These are phyloP conservation scores for Stegastes partitus DNA, from an alignment of 2,113 vertebrate genomes.

Conservation along the genomic window DNA sequence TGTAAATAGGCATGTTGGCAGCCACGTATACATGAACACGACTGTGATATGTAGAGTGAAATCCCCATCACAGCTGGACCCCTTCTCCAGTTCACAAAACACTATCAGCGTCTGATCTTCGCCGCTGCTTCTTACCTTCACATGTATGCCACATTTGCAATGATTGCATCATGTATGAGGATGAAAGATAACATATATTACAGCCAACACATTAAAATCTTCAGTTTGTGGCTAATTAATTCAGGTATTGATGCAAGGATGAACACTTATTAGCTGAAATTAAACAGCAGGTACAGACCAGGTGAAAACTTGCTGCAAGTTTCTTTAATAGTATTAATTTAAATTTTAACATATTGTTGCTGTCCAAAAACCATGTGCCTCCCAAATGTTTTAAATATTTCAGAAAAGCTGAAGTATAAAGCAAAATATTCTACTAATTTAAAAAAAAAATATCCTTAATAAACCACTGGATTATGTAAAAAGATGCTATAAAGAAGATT, in stretches of 20 bases:
- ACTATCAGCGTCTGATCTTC: conserved; percentile 46
- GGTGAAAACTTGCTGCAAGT: background rate
- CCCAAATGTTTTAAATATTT: background rate
- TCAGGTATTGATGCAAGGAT: conserved; percentile 36
- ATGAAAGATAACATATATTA: conserved; percentile 47
- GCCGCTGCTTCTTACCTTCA: conserved; percentile 34
- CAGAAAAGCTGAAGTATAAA: background rate
- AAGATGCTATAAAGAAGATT: background rate
- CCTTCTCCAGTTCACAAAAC: conserved; percentile 27
- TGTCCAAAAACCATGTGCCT: background rate
- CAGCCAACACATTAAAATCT: conserved; percentile 34
- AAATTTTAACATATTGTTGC: conserved; percentile 12
- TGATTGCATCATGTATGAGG: conserved; percentile 56
- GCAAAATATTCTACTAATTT: background rate
- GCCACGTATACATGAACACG: conserved; percentile 29
- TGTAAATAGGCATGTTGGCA: conserved; percentile 43
- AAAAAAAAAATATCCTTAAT: background rate
- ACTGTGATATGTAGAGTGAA: conserved; percentile 52
- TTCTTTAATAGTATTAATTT: background rate
- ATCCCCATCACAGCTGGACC: conserved; percentile 41
- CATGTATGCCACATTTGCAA: conserved; percentile 21
- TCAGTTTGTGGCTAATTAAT: conserved; percentile 43
- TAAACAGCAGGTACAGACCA: conserved; percentile 13
- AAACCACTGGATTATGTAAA: background rate
- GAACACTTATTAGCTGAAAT: conserved; percentile 30